These are phyloP conservation scores for Callaeas wilsoni DNA, from an alignment of 2,113 vertebrate genomes.

Conservation along the genomic window DNA sequence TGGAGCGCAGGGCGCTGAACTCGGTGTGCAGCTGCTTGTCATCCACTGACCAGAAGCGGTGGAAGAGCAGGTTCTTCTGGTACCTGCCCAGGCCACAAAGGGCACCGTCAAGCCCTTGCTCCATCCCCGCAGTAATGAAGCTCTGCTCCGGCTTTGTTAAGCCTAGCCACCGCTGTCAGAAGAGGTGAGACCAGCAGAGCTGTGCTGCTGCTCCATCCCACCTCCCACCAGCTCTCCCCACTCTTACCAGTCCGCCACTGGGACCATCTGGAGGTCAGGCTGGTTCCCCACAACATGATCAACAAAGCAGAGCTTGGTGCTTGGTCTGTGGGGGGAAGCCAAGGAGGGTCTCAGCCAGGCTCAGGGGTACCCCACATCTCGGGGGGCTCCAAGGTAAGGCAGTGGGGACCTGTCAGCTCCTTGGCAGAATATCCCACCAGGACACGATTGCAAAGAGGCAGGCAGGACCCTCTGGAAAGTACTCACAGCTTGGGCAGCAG, in stretches of 20 bases:
- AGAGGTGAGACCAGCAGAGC: neutral
- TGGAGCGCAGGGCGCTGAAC: constrained; percentile 91
- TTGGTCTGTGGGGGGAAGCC: constrained; percentile 68
- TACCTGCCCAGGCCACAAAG: constrained; percentile 75
- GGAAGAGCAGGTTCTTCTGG: constrained; percentile 88
- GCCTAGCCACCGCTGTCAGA: rapidly evolving
- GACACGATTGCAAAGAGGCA: neutral
- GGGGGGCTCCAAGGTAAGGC: rapidly evolving
- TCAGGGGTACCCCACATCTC: rapidly evolving
- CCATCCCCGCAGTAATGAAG: rapidly evolving
- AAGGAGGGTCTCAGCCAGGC: neutral
- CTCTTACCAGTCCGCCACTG: constrained; percentile 87
- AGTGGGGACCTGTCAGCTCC: neutral
- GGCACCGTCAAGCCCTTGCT: rapidly evolving
- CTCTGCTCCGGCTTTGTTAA: neutral
- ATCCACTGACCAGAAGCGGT: constrained; percentile 97
- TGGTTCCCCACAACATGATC: constrained; percentile 96
- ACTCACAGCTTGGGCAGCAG: constrained; percentile 85
- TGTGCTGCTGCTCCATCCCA: neutral
- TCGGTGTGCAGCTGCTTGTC: constrained; percentile 93
- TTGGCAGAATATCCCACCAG: neutral
- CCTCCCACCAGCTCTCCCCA: neutral
- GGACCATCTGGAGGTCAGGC: constrained; percentile 86
- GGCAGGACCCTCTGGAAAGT: neutral
- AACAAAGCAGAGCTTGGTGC: constrained; percentile 77